phyloP scores from a whole-genome alignment of 2,888 invertebrate species.

The Tachystola acroxantha region DNA sequence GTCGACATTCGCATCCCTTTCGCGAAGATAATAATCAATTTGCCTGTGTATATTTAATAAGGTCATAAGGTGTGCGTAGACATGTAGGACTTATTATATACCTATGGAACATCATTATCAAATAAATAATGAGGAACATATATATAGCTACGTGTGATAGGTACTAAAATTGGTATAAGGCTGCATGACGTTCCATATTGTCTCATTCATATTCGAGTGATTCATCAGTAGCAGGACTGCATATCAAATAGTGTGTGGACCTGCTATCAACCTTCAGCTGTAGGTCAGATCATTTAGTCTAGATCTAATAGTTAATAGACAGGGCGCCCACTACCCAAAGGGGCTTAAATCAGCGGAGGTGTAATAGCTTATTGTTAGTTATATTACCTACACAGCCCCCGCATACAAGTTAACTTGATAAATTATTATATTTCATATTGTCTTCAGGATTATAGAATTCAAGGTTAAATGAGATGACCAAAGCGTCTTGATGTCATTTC shows the following conservation, averaged over 20 bases:
- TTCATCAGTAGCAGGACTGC: conserved; percentile 4
- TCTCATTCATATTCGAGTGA: conserved; percentile 1
- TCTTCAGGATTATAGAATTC: conserved; percentile 28
- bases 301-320: conserved; percentile 9
- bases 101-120: too few relatives aligned
- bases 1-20: too few relatives aligned
- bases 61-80: too few relatives aligned
- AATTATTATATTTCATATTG: conserved; percentile 33
- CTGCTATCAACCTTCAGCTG: conserved; percentile 33
- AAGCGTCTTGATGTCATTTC: conserved; percentile 39
- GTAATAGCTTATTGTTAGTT: conserved; percentile 47
- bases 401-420: conserved; percentile 33
- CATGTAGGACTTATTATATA: too few relatives aligned
- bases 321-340: conserved; percentile 59
- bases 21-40: too few relatives aligned
- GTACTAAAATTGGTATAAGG: background rate
- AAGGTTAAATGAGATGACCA: conserved; percentile 28
- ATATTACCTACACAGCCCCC: conserved; percentile 40
- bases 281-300: conserved; percentile 55
- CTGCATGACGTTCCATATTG: background rate
- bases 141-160: background rate
- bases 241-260: background rate
- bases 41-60: too few relatives aligned
- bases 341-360: conserved; percentile 40
- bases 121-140: too few relatives aligned